Evolutionary conservation across 2,888 invertebrate species (phyloP), one percentile per base, ranked within the genome.

Genomic region (Drosophila parthenogenetica): DNA sequence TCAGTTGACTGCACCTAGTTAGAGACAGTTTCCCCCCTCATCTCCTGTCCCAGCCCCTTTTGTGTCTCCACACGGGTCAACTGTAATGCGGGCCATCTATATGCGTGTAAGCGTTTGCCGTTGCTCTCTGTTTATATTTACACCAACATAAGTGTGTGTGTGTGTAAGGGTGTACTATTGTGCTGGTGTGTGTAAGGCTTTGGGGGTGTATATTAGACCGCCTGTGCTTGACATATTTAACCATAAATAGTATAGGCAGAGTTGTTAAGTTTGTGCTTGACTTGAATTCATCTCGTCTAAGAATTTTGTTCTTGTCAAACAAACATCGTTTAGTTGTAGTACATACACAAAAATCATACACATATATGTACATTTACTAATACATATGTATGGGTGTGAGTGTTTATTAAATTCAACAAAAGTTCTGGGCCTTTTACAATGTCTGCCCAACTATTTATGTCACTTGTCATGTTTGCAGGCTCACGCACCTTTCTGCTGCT

Each of bases 41-140:
- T 14, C 14, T 7, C n/a, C 54, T 16, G 35, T 37, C 35, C 35
- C 4, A 2, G 10, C 17, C 22, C 13, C 55, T 13, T 14, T 16
- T 19, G 35, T 43, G 32, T 48, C 14, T 17, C 16, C 3, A 25
- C 8, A n/a, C 13, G 35, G 16, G 2, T 42, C 37, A 35, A 40
- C 65, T 68, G 61, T 84, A 83, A 84, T 84, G 89, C 87, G 87
- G 89, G 84, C 79, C 79, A 83, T 84, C 81, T 89, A 72, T 83
- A 84, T 89, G 84, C 84, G 79, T 74, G 67, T 81, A 84, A 85
- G 76, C 77, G 89, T 74, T 70, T 71, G 69, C 51, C 50, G 58
- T 68, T 68, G 48, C 48, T 60, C 74, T 59, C 74, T 79, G 80
- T 75, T 71, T 70, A 67, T 73, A 70, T 73, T 77, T 68, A 65